A percentile compares a stretch with the other conserved stretches of the same genome.
Evolutionary conservation across 2,113 vertebrate genomes (phyloP).

Genomic region (Pseudopodoces humilis): DNA sequence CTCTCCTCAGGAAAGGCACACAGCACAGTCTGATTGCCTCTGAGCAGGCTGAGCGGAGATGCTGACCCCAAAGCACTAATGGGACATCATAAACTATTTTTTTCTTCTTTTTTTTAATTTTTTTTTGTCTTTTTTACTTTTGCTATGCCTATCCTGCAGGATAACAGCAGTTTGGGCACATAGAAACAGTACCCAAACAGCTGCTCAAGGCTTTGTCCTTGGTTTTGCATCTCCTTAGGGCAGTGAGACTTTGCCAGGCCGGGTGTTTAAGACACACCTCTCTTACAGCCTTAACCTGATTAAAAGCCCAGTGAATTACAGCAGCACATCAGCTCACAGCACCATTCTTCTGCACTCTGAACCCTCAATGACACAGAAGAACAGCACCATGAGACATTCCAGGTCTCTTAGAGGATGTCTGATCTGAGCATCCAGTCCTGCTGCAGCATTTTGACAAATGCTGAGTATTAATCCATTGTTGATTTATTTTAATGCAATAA

Average conservation of each 20-base stretch:
- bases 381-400: neutral
- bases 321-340: neutral
- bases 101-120: no score
- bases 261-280: neutral
- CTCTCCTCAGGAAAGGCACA: neutral
- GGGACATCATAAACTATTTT: neutral
- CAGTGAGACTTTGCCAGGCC: neutral
- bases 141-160: neutral
- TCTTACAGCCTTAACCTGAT: neutral
- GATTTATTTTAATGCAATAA: slow-evolving; percentile 23
- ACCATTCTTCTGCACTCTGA: neutral
- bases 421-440: neutral
- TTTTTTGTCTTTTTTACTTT: neutral
- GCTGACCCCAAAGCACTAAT: neutral
- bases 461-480: neutral
- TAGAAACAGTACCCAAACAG: neutral
- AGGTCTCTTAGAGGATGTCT: neutral
- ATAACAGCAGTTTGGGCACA: neutral
- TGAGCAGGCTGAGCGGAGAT: neutral
- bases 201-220: neutral
- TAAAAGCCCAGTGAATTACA: neutral
- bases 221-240: neutral
- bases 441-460: neutral
- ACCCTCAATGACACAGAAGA: neutral
- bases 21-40: fast-evolving